Conservation (phyloP, 2,113 vertebrate genomes). For the Hyaena hyaena region DNA sequence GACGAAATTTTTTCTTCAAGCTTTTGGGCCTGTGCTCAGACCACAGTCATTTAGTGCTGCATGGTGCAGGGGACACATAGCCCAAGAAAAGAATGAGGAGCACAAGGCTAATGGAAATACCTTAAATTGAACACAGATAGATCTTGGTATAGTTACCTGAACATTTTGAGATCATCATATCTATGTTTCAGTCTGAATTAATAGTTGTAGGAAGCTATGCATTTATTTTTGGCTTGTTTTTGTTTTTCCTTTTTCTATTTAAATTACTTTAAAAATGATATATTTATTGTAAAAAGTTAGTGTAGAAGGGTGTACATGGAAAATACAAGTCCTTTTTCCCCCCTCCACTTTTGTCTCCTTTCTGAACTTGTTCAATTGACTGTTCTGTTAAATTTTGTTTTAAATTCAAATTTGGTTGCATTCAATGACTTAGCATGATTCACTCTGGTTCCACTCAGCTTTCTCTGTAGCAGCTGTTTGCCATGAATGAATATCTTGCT, state of each 20-base stretch:
- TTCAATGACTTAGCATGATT: background rate
- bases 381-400: constrained; percentile 34
- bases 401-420: constrained; percentile 14
- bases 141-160: background rate
- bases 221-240: background rate
- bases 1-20: background rate
- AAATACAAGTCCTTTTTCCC: background rate
- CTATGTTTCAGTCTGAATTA: background rate
- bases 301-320: background rate
- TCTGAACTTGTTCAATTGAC: background rate
- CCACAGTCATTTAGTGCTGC: background rate
- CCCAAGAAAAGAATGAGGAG: background rate
- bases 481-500: constrained; percentile 54
- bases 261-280: background rate
- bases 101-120: background rate
- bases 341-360: background rate
- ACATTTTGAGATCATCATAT: background rate
- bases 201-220: background rate
- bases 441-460: background rate
- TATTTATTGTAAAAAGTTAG: constrained; percentile 16
- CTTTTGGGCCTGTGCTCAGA: background rate
- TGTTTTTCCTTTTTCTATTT: background rate
- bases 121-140: background rate
- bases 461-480: constrained; percentile 59
- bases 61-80: no score